Evolutionary conservation across 2,113 vertebrate species (phyloP).

Genomic region (Dasyornis broadbenti): DNA sequence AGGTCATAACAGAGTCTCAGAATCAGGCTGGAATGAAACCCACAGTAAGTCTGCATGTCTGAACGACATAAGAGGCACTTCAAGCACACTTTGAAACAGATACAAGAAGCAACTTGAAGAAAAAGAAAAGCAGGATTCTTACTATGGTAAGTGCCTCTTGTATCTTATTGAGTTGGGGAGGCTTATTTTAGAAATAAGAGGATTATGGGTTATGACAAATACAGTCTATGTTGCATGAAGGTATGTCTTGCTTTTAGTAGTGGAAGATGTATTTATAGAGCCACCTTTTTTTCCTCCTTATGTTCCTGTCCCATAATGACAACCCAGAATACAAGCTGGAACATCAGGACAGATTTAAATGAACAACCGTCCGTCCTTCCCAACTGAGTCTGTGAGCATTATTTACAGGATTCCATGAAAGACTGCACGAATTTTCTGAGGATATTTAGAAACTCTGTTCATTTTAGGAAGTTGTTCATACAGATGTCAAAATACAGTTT

Average conservation of each 20-base stretch:
- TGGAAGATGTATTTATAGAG: neutral
- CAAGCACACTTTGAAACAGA: neutral
- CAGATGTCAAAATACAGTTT: neutral
- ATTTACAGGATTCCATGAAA: neutral
- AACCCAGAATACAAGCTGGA: neutral
- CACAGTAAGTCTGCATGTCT: neutral
- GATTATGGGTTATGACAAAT: neutral
- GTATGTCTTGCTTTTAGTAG: neutral
- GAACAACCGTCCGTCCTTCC: neutral
- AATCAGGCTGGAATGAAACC: neutral
- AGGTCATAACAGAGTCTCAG: neutral
- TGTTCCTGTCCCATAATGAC: neutral
- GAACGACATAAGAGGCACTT: neutral
- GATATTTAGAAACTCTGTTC: neutral
- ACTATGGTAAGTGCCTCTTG: neutral
- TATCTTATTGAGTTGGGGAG: neutral
- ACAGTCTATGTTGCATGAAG: neutral
- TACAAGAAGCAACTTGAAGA: neutral
- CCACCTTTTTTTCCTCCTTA: neutral
- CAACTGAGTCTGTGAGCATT: neutral
- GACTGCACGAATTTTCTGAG: neutral
- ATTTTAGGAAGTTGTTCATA: neutral
- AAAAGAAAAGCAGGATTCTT: neutral
- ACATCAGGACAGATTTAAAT: neutral
- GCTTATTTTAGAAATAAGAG: neutral